Evolutionary conservation across 1,140 invertebrate species (phyloP).

Genomic region (Drosophila auraria): DNA sequence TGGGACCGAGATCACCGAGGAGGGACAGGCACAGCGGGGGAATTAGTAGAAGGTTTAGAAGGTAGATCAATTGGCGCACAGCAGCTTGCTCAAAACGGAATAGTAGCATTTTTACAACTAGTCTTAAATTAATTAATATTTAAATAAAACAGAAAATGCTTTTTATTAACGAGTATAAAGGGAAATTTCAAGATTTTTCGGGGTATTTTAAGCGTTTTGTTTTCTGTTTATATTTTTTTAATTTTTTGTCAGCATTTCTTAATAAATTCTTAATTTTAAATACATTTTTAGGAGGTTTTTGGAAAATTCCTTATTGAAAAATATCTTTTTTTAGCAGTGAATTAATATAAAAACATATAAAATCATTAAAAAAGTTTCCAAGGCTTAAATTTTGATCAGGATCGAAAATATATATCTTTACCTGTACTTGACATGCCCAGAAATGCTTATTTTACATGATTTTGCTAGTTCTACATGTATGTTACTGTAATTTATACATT

Average conservation of each 20-base stretch:
- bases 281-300: too few species aligned
- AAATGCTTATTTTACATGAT: too few species aligned
- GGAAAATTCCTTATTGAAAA: too few species aligned
- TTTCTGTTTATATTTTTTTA: background rate
- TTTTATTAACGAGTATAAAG: slow-evolving; percentile 21
- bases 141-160: slow-evolving; percentile 53
- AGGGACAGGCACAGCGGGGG: slow-evolving; percentile 25
- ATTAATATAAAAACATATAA: too few species aligned
- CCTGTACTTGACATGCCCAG: background rate
- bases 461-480: background rate
- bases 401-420: background rate
- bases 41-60: slow-evolving; percentile 8
- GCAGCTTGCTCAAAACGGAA: slow-evolving; percentile 48
- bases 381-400: too few species aligned
- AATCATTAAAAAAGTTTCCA: too few species aligned
- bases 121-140: slow-evolving; percentile 50
- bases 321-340: too few species aligned
- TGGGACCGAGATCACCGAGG: slow-evolving; percentile 36
- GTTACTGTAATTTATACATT: background rate
- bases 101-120: slow-evolving; percentile 55
- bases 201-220: background rate
- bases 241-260: too few species aligned
- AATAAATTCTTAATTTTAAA: too few species aligned
- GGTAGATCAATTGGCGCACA: slow-evolving; percentile 47
- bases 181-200: background rate